Percentiles rank a stretch among this genome's conserved stretches.
These are phyloP conservation scores for Xerus inauris DNA, from an alignment of 2,113 vertebrate genomes.

Conservation along the genomic window DNA sequence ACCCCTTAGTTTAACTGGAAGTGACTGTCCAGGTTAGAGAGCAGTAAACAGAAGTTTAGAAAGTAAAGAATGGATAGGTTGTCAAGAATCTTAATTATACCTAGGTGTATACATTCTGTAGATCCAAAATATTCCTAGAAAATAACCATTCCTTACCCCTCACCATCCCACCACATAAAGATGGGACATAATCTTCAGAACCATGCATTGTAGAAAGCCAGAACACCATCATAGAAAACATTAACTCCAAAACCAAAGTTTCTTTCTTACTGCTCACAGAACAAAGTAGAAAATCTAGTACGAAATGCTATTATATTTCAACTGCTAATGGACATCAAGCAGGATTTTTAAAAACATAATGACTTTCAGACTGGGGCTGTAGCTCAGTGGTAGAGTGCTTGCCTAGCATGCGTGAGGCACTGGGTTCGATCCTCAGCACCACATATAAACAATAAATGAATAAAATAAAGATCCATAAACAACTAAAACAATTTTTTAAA, in stretches of 20 bases:
- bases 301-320: not conserved
- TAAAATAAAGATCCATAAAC: no score
- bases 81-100: not conserved
- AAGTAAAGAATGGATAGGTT: not conserved
- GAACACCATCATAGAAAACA: not conserved
- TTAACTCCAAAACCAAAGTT: constrained; percentile 18
- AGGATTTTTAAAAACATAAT: no score
- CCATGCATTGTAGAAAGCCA: not conserved
- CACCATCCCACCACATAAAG: not conserved
- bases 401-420: no score
- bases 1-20: not conserved
- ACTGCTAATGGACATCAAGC: not conserved
- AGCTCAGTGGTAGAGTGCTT: no score
- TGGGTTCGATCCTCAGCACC: no score
- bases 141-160: not conserved
- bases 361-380: no score
- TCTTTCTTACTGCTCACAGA: not conserved
- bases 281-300: not conserved
- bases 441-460: no score
- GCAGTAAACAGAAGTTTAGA: not conserved
- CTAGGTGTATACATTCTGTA: not conserved
- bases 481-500: no score
- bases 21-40: not conserved
- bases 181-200: not conserved
- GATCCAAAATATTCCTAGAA: not conserved